Evolutionary conservation across 2,888 invertebrate species (phyloP).

Genomic region (Tupiocoris notatus): DNA sequence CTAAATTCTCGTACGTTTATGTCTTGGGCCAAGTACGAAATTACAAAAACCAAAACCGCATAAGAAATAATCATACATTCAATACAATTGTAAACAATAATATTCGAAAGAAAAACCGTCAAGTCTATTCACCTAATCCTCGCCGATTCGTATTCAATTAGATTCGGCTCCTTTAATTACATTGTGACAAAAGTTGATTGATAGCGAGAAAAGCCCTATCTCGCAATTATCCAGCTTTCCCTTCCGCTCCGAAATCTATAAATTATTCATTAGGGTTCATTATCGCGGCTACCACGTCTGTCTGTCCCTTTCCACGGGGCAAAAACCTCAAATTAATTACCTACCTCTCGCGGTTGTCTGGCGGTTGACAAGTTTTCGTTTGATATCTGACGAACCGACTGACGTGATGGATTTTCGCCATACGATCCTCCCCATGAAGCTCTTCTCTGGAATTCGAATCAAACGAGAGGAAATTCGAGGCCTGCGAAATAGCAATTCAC

Average conservation of each 20-base stretch:
- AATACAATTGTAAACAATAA: too few species aligned
- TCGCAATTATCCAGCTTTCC: conserved; percentile 31
- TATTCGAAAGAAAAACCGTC: too few species aligned
- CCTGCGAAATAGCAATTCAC: too few species aligned
- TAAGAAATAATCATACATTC: too few species aligned
- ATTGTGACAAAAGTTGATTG: conserved; percentile 38
- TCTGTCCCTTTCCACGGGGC: not conserved
- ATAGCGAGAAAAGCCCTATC: conserved; percentile 27
- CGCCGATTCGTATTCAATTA: not conserved
- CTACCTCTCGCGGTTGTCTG: conserved; percentile 4
- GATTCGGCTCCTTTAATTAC: conserved; percentile 16
- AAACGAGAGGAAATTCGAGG: too few species aligned
- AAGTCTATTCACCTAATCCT: too few species aligned
- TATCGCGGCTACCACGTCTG: conserved; percentile 18
- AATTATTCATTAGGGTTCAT: conserved; percentile 39
- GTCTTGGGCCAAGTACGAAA: too few species aligned
- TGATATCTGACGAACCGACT: conserved; percentile 3
- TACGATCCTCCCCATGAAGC: not conserved
- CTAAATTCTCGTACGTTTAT: too few species aligned
- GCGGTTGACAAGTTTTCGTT: conserved; percentile 26
- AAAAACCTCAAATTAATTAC: conserved; percentile 36
- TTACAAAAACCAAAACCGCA: too few species aligned
- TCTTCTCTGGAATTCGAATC: too few species aligned
- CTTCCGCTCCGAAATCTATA: conserved; percentile 22
- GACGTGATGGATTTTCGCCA: conserved; percentile 7